phyloP scores from a whole-genome alignment of 2,888 invertebrate species.

The Aplocera efformata region DNA sequence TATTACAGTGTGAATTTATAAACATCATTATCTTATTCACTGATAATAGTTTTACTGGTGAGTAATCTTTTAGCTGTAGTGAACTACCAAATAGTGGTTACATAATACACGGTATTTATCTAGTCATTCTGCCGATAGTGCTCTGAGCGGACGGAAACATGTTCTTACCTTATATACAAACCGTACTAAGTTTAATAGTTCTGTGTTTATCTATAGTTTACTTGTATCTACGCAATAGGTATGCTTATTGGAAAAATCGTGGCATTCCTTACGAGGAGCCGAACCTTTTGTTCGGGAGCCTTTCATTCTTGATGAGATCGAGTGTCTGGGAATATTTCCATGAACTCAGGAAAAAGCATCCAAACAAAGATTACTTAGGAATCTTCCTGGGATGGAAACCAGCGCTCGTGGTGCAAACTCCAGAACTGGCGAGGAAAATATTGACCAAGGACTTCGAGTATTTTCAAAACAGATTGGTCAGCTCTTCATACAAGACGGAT shows the following conservation, averaged over 20 bases:
- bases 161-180: constrained; percentile 24
- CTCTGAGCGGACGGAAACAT: constrained; percentile 22
- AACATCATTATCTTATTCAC: too few relatives aligned
- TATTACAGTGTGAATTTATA: too few relatives aligned
- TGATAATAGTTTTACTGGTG: too few relatives aligned
- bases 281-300: constrained; percentile 44
- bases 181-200: constrained; percentile 30
- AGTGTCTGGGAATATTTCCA: constrained; percentile 49
- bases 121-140: not conserved
- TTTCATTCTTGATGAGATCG: constrained; percentile 52
- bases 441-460: constrained; percentile 50
- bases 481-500: constrained; percentile 42
- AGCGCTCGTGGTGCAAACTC: constrained; percentile 49
- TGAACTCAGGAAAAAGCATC: constrained; percentile 38
- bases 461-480: constrained; percentile 52
- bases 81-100: too few relatives aligned
- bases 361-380: constrained; percentile 45
- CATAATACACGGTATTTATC: too few relatives aligned
- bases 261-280: constrained; percentile 54
- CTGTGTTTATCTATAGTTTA: constrained; percentile 35
- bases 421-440: constrained; percentile 50
- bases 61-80: too few relatives aligned
- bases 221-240: constrained; percentile 37
- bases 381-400: constrained; percentile 55
- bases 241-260: constrained; percentile 59